Conservation (phyloP, 1,140 invertebrate species). For the Drosophila kepulauana region DNA sequence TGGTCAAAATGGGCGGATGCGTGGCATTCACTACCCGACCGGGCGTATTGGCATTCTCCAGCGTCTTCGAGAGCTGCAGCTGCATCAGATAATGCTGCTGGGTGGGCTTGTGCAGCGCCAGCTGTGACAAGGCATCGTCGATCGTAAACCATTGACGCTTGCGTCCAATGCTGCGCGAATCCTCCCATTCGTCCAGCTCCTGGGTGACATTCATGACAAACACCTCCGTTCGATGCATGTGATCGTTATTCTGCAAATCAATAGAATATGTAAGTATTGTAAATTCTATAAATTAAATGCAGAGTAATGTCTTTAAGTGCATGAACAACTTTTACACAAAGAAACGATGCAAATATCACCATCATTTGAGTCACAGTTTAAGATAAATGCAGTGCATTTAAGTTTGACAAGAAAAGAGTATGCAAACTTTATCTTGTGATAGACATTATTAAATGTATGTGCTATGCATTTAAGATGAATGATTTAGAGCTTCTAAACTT, state of each 20-base stretch:
- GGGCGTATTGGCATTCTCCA: constrained; percentile 72
- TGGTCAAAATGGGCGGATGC: constrained; percentile 74
- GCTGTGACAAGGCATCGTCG: constrained; percentile 93
- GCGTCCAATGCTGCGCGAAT: constrained; percentile 94
- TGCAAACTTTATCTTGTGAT: no score
- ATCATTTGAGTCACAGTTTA: no score
- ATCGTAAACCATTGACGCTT: constrained; percentile 96
- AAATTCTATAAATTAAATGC: no score
- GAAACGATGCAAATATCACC: no score
- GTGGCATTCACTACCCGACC: constrained; percentile 73
- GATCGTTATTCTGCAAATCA: constrained; percentile 91
- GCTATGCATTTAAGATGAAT: no score
- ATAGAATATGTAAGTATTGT: constrained; percentile 48
- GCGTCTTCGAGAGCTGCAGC: constrained; percentile 86
- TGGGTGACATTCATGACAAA: constrained; percentile 96
- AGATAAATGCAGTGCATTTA: no score
- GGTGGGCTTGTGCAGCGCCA: constrained; percentile 95
- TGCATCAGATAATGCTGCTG: constrained; percentile 94
- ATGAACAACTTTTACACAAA: no score
- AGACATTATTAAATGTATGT: no score
- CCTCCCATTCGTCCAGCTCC: constrained; percentile 97
- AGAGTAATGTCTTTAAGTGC: no score
- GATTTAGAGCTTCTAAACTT: no score
- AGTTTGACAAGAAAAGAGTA: no score
- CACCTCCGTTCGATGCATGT: constrained; percentile 96